A percentile compares a stretch with the other conserved stretches of the same genome.
These are phyloP conservation scores for Epsilonema sp. DNA, from an alignment of 2,888 invertebrate genomes.

Conservation along the genomic window DNA sequence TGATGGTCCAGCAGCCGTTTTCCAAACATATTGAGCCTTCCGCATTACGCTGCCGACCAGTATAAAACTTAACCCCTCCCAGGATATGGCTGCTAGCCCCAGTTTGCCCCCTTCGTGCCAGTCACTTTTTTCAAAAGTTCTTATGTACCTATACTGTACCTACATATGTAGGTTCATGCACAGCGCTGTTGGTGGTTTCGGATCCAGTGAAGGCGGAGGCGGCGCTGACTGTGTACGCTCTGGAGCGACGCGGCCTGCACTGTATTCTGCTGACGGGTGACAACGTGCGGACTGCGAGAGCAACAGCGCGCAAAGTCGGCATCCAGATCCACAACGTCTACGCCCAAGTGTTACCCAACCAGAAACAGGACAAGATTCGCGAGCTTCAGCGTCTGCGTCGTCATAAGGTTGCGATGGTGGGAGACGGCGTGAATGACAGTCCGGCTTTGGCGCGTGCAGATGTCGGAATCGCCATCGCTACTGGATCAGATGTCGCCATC, in stretches of 20 bases:
- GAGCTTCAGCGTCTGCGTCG: conserved; percentile 14
- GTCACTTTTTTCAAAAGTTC: too few relatives aligned
- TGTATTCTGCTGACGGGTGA: conserved; percentile 90
- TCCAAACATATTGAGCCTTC: too few relatives aligned
- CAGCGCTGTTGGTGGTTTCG: conserved; percentile 62
- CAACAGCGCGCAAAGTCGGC: conserved; percentile 39
- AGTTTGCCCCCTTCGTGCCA: too few relatives aligned
- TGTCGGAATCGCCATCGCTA: conserved; percentile 94
- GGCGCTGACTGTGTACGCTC: conserved; percentile 66
- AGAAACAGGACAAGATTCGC: conserved; percentile 50
- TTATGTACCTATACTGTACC: too few relatives aligned
- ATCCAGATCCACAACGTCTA: conserved; percentile 63
- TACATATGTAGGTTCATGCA: conserved; percentile 7
- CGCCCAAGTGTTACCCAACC: conserved; percentile 91
- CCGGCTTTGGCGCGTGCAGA: conserved; percentile 94
- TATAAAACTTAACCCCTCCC: too few relatives aligned
- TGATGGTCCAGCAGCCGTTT: too few relatives aligned
- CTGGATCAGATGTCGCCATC: conserved; percentile 94
- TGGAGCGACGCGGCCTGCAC: conserved; percentile 59
- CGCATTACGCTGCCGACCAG: too few relatives aligned
- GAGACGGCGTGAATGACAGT: conserved; percentile 95
- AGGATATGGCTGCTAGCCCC: too few relatives aligned
- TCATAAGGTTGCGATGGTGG: conserved; percentile 71
- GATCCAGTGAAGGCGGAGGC: conserved; percentile 94
- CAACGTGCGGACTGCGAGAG: conserved; percentile 78